Evolutionary conservation across 1,140 invertebrate species (phyloP).

Genomic region (Aphelenchoides besseyi): DNA sequence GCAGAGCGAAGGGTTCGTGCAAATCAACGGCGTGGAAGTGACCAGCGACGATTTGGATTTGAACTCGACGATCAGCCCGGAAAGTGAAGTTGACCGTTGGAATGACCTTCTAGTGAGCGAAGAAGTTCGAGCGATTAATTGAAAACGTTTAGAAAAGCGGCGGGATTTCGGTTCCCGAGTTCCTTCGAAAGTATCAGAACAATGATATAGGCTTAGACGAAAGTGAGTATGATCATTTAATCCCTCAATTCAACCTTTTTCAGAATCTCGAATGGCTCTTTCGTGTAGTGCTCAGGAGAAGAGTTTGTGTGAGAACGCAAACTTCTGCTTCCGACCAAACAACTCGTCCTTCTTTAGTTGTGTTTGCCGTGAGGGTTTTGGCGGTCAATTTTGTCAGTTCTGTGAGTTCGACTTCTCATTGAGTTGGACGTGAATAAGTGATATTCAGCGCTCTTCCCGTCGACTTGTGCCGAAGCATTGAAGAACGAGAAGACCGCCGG

Average conservation of each 20-base stretch:
- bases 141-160: not conserved
- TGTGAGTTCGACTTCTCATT: not conserved
- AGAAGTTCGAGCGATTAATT: not conserved
- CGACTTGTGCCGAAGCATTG: slow-evolving; percentile 5
- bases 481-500: not conserved
- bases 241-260: too few species aligned
- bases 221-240: too few species aligned
- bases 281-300: not conserved
- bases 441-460: slow-evolving; percentile 4
- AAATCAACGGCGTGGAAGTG: not conserved
- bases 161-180: not conserved
- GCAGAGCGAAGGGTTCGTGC: not conserved
- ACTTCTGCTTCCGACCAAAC: not conserved
- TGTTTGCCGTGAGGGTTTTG: slow-evolving; percentile 3
- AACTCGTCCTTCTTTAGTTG: slow-evolving; percentile 6
- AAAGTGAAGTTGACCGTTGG: too few species aligned
- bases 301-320: slow-evolving; percentile 10
- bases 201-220: not conserved
- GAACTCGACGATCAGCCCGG: not conserved
- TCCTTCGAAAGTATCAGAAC: not conserved
- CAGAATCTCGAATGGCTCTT: not conserved
- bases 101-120: not conserved
- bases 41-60: not conserved
- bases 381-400: slow-evolving; percentile 4
- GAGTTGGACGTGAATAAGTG: not conserved